Percentiles rank a stretch among this genome's conserved stretches.
phyloP scores from a whole-genome alignment of 2,113 vertebrate species.

The Notarius lentiginosus region DNA sequence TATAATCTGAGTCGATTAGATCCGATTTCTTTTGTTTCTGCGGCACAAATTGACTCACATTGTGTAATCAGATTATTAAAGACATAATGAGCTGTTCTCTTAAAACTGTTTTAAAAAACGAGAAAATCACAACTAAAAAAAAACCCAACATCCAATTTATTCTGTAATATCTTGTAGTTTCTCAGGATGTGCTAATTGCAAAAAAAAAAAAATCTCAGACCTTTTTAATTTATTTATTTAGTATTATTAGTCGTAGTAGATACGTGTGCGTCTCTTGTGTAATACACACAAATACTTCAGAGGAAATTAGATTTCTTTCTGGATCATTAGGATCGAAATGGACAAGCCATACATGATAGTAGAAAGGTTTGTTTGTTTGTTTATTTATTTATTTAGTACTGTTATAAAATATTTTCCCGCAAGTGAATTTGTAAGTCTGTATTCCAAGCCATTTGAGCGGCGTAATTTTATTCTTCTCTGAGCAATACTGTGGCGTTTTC shows the following conservation, averaged over 20 bases:
- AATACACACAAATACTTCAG: conserved; percentile 9
- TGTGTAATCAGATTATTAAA: background rate
- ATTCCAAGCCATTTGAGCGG: conserved; percentile 21
- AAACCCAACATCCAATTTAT: background rate
- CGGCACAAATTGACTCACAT: background rate
- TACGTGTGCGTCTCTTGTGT: background rate
- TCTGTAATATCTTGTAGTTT: background rate
- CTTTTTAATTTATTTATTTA: background rate
- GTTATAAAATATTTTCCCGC: conserved; percentile 38
- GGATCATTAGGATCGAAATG: conserved; percentile 41
- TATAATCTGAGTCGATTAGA: background rate
- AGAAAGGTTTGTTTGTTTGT: background rate
- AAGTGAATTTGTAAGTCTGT: conserved; percentile 41
- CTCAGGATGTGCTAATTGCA: conserved; percentile 1
- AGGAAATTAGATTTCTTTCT: conserved; percentile 42
- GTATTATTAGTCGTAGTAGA: background rate
- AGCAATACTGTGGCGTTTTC: background rate
- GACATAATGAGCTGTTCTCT: background rate
- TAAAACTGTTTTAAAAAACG: background rate
- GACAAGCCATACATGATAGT: conserved; percentile 11
- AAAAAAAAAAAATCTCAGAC: background rate
- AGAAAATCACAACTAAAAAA: background rate
- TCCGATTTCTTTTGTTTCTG: background rate
- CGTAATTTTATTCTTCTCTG: conserved; percentile 30
- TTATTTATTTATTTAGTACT: background rate